Base-by-base conservation (phyloP, 2,888 invertebrate genomes). In the Lysandra coridon region DNA sequence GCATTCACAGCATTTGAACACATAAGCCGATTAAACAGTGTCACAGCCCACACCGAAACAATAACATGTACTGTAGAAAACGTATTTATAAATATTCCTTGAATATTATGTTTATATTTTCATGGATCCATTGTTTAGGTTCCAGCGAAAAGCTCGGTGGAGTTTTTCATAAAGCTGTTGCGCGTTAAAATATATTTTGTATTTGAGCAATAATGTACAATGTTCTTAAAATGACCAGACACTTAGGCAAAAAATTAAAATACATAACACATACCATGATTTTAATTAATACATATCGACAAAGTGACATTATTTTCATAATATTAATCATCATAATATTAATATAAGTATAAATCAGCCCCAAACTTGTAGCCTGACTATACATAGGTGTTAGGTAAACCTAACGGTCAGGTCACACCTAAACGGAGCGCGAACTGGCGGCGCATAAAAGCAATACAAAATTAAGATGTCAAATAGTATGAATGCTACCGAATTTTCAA, bases 11-110 rank as follows among this genome's bases (percentile, higher is more conserved):
- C 64, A 79, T 79, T 79, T 75, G 75, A 62, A 75, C 79, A 79
- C 79, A 53, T 79, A 79, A 79, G 79, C 79, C 79, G 79, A 79
- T 79, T 79, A 79, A 79, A 79, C 76, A 57, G 30, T 76, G 76
- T 76, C 49, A 53, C 33, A 75, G 1, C 64, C 7, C 64, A 64
- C 69, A 69, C 69, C 33, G 33, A 57, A 57, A 76, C 76, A 76
- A 76, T 76, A 57, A 5, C 57, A 57, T 74, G 40, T 74, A 74
- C 73, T 74, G 40, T 74, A 74, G 73, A 74, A 74, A 74, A 74
- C n/a, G 73, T 74, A 74, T 74, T 44, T 74, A 44, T 74, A 44
- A 74, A 74, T 74, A 44, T 74, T 74, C 73, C 44, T 74, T n/a
- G 37, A 30, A 74, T 44, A 74, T 44, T 40, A 44, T 74, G n/a